These are phyloP conservation scores for Cydia fagiglandana DNA, from an alignment of 1,140 invertebrate genomes.

Conservation along the genomic window DNA sequence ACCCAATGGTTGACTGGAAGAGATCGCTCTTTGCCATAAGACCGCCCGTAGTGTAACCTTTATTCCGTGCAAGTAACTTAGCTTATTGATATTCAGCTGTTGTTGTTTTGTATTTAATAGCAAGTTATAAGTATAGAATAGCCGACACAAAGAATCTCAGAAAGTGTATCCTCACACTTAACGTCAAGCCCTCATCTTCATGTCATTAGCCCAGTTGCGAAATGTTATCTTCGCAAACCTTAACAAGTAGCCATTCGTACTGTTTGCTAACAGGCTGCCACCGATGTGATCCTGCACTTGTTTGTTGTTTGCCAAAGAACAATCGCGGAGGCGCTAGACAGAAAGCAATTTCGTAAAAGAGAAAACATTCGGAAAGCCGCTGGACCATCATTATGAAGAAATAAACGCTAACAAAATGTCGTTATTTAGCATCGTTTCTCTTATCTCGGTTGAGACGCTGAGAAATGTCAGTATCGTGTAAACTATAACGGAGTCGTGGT, in stretches of 20 bases:
- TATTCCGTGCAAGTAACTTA: too few relatives aligned
- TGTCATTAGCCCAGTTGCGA: slow-evolving; percentile 12
- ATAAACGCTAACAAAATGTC: slow-evolving; percentile 36
- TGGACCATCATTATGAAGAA: slow-evolving; percentile 28
- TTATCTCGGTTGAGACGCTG: slow-evolving; percentile 66
- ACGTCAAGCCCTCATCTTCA: neutral
- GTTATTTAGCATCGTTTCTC: slow-evolving; percentile 48
- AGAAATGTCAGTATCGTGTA: slow-evolving; percentile 64
- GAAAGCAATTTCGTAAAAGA: slow-evolving; percentile 9
- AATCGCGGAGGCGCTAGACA: slow-evolving; percentile 11
- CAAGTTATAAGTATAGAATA: neutral
- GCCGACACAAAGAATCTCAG: neutral
- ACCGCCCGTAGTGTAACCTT: too few relatives aligned
- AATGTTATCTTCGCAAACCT: slow-evolving; percentile 21
- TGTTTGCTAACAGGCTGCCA: neutral
- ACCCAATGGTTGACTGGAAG: too few relatives aligned
- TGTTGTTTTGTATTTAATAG: neutral
- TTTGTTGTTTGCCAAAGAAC: slow-evolving; percentile 17
- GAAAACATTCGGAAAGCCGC: slow-evolving; percentile 35
- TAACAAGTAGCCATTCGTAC: neutral
- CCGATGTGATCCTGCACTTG: neutral
- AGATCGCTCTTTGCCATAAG: too few relatives aligned
- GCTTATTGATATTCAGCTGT: too few relatives aligned
- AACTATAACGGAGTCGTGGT: slow-evolving; percentile 53
- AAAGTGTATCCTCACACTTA: neutral